phyloP scores from a whole-genome alignment of 2,888 invertebrate species.

The Ptilodon capucinus region DNA sequence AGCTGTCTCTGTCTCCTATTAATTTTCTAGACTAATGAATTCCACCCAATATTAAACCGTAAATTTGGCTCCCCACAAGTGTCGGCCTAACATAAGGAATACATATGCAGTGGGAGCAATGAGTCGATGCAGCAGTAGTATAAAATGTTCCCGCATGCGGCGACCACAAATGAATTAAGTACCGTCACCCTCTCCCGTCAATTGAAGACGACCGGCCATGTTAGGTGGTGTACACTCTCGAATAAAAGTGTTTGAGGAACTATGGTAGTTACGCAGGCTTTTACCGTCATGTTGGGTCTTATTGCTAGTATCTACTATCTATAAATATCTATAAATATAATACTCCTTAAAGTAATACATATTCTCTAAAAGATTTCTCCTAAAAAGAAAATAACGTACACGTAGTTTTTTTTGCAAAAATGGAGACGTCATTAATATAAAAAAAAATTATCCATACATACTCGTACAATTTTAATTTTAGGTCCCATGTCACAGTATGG shows the following conservation, averaged over 20 bases:
- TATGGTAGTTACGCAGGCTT: not conserved
- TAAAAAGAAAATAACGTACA: too few relatives aligned
- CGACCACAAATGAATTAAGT: conserved; percentile 71
- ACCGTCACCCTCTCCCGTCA: conserved; percentile 70
- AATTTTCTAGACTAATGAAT: conserved; percentile 1
- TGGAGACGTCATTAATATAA: too few relatives aligned
- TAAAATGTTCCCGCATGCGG: conserved; percentile 76
- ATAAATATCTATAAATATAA: too few relatives aligned
- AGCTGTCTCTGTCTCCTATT: not conserved
- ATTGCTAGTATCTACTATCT: too few relatives aligned
- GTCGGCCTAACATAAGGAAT: conserved; percentile 12
- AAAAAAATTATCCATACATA: too few relatives aligned
- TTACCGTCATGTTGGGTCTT: too few relatives aligned
- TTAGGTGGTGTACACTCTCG: conserved; percentile 51
- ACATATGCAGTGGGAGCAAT: conserved; percentile 9
- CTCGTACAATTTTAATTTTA: too few relatives aligned
- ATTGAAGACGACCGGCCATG: conserved; percentile 72
- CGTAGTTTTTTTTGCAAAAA: too few relatives aligned
- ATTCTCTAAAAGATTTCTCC: too few relatives aligned
- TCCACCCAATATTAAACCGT: not conserved
- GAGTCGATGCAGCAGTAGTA: conserved; percentile 25
- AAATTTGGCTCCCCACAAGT: not conserved
- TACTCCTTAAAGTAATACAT: too few relatives aligned
- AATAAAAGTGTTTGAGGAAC: conserved; percentile 14
- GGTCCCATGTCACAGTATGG: too few relatives aligned